phyloP scores from a whole-genome alignment of 2,888 invertebrate species.

The Candidula unifasciata region DNA sequence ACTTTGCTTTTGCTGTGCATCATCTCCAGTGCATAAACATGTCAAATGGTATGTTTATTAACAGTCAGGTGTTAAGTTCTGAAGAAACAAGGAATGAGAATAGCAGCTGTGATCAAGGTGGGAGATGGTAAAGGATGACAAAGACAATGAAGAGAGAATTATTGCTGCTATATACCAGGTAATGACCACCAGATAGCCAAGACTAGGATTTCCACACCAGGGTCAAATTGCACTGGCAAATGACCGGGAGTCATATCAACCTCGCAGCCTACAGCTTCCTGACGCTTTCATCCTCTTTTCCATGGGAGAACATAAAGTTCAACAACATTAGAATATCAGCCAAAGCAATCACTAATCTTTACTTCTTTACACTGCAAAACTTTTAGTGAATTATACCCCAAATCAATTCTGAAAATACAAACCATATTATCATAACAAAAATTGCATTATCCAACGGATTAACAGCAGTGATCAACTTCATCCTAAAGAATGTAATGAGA shows the following conservation, averaged over 20 bases:
- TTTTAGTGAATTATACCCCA: conserved; percentile 9
- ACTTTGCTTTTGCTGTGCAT: conserved; percentile 28
- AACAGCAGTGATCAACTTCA: neutral
- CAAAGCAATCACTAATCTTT: conserved; percentile 26
- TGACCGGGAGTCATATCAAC: conserved; percentile 53
- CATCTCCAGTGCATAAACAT: conserved; percentile 42
- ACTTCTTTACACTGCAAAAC: neutral
- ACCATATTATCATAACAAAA: neutral
- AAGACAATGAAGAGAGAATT: conserved; percentile 37
- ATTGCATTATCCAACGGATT: neutral
- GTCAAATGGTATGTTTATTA: neutral
- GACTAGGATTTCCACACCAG: conserved; percentile 49
- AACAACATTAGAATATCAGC: conserved; percentile 47
- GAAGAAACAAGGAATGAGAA: conserved; percentile 18
- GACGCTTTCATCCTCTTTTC: conserved; percentile 50
- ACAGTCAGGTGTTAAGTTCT: neutral
- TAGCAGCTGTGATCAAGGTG: conserved; percentile 35
- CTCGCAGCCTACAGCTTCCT: conserved; percentile 51
- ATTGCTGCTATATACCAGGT: conserved; percentile 53
- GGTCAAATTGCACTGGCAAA: conserved; percentile 53
- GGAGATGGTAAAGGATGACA: conserved; percentile 41
- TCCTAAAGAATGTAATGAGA: too few species aligned
- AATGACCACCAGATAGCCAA: conserved; percentile 49
- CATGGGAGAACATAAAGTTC: conserved; percentile 50
- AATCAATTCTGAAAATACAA: conserved; percentile 32